Percentiles rank a stretch among this genome's conserved stretches.
Evolutionary conservation across 2,888 invertebrate species (phyloP).

Genomic region (Sepioteuthis lessoniana): DNA sequence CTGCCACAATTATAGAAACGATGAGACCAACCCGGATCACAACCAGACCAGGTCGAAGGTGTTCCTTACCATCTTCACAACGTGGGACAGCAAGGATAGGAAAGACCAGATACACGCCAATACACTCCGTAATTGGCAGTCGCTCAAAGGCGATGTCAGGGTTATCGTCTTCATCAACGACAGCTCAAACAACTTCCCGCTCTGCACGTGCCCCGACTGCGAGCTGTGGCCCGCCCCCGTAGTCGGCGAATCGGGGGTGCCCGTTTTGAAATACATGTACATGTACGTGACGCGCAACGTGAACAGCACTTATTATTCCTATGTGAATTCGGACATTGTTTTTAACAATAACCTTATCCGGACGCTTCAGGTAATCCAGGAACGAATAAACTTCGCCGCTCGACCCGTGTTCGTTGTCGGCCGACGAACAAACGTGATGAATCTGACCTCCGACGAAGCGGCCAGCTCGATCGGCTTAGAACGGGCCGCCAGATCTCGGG

Average conservation of each 20-base stretch:
- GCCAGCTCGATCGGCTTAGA: constrained; percentile 53
- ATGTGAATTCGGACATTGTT: constrained; percentile 67
- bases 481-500: constrained; percentile 49
- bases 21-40: neutral
- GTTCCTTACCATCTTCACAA: constrained; percentile 62
- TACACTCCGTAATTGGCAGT: constrained; percentile 61
- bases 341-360: constrained; percentile 59
- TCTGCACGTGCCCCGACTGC: constrained; percentile 59
- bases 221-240: constrained; percentile 58
- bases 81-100: constrained; percentile 60
- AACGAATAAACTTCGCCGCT: constrained; percentile 47
- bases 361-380: constrained; percentile 55
- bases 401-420: constrained; percentile 58
- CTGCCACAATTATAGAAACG: neutral
- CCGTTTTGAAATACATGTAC: constrained; percentile 67
- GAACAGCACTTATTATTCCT: constrained; percentile 64
- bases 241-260: constrained; percentile 54
- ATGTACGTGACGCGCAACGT: constrained; percentile 59
- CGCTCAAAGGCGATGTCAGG: constrained; percentile 58
- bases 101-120: constrained; percentile 60
- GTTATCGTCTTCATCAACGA: constrained; percentile 63
- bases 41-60: constrained; percentile 21
- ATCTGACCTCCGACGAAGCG: constrained; percentile 59
- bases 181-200: constrained; percentile 46
- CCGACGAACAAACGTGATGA: constrained; percentile 61